Conservation (phyloP, 2,797 vertebrate species). For the Ataeniobius toweri region DNA sequence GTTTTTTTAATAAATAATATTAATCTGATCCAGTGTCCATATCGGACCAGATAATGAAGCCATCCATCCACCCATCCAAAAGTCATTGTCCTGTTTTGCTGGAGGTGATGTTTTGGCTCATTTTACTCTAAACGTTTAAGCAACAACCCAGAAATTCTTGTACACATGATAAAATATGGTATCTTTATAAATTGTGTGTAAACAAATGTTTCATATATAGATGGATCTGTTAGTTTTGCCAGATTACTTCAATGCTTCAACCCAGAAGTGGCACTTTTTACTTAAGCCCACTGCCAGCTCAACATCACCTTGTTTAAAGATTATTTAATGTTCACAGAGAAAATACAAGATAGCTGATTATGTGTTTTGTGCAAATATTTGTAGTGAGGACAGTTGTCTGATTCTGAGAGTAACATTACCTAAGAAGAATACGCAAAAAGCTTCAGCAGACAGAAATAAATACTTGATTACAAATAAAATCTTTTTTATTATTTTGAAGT, state of each 20-base stretch:
- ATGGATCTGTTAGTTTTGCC: background rate
- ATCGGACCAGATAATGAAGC: no score
- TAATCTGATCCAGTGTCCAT: background rate
- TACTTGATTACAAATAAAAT: background rate
- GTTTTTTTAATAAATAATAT: background rate
- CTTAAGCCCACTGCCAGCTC: background rate
- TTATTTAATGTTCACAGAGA: background rate
- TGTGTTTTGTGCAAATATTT: slow-evolving; percentile 18
- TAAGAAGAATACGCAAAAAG: background rate
- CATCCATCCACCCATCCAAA: background rate
- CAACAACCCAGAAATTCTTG: no score
- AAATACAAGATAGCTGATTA: slow-evolving; percentile 10
- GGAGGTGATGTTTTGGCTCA: background rate
- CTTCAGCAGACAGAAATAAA: slow-evolving; percentile 1
- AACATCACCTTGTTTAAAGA: background rate
- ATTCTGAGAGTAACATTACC: slow-evolving; percentile 4
- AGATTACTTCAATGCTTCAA: background rate
- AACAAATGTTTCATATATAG: background rate
- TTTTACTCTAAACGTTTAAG: background rate
- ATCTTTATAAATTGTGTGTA: background rate
- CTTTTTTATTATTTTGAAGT: background rate
- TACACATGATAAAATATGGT: background rate
- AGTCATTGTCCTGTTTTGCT: background rate
- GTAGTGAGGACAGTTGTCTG: background rate
- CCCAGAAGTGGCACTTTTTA: background rate